phyloP scores from a whole-genome alignment of 2,888 invertebrate species.

The Drosophila vallismaia region DNA sequence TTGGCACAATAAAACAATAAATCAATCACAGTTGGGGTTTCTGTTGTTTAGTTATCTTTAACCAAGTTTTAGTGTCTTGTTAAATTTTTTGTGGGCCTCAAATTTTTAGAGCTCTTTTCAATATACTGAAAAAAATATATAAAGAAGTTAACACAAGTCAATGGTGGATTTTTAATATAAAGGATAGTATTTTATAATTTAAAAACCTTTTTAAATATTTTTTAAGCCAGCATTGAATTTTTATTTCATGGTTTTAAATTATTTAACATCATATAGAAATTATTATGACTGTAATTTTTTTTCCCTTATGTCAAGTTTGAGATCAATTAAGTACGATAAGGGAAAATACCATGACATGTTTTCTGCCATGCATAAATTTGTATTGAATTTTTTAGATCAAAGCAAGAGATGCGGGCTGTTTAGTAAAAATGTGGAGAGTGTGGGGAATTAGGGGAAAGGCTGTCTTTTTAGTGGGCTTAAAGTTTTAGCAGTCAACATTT shows the following conservation, averaged over 20 bases:
- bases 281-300: background rate
- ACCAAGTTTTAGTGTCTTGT: conserved; percentile 65
- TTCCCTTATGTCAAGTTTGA: conserved; percentile 30
- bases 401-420: conserved; percentile 51
- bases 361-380: conserved; percentile 55
- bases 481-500: conserved; percentile 24
- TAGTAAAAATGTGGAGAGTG: background rate
- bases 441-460: background rate
- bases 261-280: background rate
- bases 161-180: background rate
- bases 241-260: background rate
- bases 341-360: conserved; percentile 42
- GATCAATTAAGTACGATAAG: conserved; percentile 68
- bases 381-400: conserved; percentile 54
- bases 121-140: conserved; percentile 9
- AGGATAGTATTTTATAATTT: background rate
- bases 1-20: conserved; percentile 74
- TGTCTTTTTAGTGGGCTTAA: conserved; percentile 25
- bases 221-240: background rate
- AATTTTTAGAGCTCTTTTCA: conserved; percentile 10
- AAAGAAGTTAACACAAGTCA: background rate
- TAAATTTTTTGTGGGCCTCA: conserved; percentile 40
- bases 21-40: conserved; percentile 66
- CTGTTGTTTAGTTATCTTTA: conserved; percentile 56
- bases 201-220: background rate